A percentile compares a stretch with the other conserved stretches of the same genome.
These are phyloP conservation scores for Ginglymostoma cirratum DNA, from an alignment of 2,113 vertebrate species.

Conservation along the genomic window DNA sequence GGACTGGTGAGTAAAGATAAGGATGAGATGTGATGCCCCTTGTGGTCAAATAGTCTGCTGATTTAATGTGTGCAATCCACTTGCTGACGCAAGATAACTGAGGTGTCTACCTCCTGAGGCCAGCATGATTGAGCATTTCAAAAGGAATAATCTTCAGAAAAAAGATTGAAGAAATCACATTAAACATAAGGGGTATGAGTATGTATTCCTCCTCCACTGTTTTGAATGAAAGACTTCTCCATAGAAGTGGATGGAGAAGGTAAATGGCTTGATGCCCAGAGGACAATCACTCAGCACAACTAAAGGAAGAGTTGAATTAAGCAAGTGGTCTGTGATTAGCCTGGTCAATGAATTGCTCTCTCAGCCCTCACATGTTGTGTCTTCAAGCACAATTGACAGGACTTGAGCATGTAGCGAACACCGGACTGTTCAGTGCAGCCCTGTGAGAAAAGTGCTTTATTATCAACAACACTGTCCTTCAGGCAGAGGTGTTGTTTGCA, in stretches of 20 bases:
- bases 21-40: not conserved
- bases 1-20: not conserved
- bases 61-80: not conserved
- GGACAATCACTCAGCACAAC: not conserved
- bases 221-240: not conserved
- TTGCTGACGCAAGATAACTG: not conserved
- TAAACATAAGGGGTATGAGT: not conserved
- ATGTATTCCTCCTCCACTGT: not conserved
- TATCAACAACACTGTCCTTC: not conserved
- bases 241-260: not conserved
- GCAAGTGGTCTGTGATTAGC: not conserved
- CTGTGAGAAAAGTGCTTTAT: not conserved
- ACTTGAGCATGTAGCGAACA: not conserved
- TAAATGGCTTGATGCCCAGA: not conserved
- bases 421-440: not conserved
- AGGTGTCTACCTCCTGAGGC: not conserved
- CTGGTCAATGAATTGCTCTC: not conserved
- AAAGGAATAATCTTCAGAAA: not conserved
- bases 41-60: not conserved
- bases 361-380: not conserved
- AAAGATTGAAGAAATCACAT: not conserved
- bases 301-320: not conserved
- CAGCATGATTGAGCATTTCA: not conserved
- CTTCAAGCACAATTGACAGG: not conserved
- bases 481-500: not conserved